These are phyloP conservation scores for Brachionus rotundiformis DNA, from an alignment of 1,140 invertebrate genomes.

Conservation along the genomic window DNA sequence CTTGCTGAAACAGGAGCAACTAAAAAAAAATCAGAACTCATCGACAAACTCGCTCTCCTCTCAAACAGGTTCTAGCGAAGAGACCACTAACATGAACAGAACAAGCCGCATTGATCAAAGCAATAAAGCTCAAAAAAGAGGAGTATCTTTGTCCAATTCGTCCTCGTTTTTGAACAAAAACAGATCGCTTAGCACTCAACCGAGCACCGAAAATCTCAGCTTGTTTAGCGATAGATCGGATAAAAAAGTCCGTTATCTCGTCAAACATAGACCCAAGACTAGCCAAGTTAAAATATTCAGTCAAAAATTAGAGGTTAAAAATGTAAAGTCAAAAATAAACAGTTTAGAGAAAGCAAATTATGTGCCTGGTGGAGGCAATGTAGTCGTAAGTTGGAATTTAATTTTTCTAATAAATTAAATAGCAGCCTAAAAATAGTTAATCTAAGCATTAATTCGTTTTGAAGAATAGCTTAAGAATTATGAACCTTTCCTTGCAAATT, in stretches of 20 bases:
- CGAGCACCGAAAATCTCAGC: conserved; percentile 12
- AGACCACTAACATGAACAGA: neutral
- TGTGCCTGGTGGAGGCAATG: conserved; percentile 57
- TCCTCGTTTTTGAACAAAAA: neutral
- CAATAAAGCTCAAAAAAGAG: neutral
- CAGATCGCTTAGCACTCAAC: neutral
- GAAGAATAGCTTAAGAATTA: too few species aligned
- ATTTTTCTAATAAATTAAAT: too few species aligned
- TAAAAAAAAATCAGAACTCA: neutral
- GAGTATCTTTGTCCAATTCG: conserved; percentile 3
- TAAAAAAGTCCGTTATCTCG: conserved; percentile 7
- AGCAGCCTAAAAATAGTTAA: too few species aligned
- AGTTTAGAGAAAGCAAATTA: conserved; percentile 58
- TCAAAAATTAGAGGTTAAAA: conserved; percentile 42
- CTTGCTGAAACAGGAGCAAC: neutral
- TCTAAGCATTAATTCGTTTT: too few species aligned
- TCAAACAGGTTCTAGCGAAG: neutral
- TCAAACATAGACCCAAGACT: conserved; percentile 2
- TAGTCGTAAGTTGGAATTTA: conserved; percentile 49
- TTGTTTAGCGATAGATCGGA: neutral
- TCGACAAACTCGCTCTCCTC: neutral
- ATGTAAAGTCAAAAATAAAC: conserved; percentile 55
- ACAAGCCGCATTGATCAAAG: neutral
- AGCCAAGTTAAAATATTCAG: conserved; percentile 48
- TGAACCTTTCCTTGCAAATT: too few species aligned